phyloP scores from a whole-genome alignment of 2,113 vertebrate genomes.

The Aegithalos caudatus region DNA sequence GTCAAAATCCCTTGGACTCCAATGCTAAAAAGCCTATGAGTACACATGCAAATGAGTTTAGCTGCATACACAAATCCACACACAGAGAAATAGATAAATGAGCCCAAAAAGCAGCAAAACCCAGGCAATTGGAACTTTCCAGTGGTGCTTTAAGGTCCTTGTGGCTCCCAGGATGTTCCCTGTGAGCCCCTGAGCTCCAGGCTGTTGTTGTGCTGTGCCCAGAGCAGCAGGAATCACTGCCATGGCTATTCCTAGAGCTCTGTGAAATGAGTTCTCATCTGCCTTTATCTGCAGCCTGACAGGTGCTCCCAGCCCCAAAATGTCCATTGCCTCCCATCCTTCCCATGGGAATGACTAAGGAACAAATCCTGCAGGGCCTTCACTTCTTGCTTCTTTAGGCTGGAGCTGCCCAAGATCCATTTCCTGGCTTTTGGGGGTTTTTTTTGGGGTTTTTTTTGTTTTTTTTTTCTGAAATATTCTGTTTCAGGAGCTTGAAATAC shows the following conservation, averaged over 20 bases:
- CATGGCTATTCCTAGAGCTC: constrained; percentile 45
- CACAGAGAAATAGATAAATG: accelerated
- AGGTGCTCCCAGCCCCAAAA: not conserved
- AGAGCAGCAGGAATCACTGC: not conserved
- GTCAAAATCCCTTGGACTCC: not conserved
- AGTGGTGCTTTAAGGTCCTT: accelerated
- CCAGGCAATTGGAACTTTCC: accelerated
- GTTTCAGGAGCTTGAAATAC: not conserved
- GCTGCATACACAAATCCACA: not conserved
- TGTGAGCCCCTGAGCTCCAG: not conserved
- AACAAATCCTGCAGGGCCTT: not conserved
- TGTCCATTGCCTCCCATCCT: not conserved
- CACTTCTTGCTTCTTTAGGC: accelerated
- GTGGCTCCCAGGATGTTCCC: not conserved
- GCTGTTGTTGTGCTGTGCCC: not conserved
- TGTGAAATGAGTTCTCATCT: not conserved
- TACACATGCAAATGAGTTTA: not conserved
- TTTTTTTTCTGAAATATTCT: not conserved
- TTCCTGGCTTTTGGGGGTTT: not conserved
- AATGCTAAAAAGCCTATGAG: accelerated
- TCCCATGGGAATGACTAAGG: not conserved
- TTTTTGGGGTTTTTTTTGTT: not conserved
- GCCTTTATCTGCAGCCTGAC: not conserved
- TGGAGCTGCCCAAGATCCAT: not conserved
- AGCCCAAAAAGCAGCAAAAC: not conserved